Percentiles rank a stretch among this genome's conserved stretches.
Conservation (phyloP, 2,888 invertebrate genomes). For the Parelbella ahira region DNA sequence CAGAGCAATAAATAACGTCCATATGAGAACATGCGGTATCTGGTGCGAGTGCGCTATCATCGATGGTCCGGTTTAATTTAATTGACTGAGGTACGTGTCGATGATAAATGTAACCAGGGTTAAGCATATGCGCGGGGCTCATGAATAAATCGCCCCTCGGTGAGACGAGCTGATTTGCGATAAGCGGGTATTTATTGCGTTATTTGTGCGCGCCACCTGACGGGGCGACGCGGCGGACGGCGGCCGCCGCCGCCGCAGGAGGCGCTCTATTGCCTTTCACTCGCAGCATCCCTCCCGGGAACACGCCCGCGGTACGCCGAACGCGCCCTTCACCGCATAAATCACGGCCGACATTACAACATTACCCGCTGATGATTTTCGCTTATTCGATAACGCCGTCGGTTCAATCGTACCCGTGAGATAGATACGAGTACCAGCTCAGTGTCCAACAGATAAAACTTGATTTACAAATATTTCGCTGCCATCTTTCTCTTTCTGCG, state of each 20-base stretch:
- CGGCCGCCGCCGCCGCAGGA: constrained; percentile 59
- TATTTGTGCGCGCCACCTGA: constrained; percentile 68
- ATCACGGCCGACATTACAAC: constrained; percentile 53
- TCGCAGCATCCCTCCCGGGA: constrained; percentile 46
- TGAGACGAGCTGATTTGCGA: constrained; percentile 77
- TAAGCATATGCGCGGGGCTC: constrained; percentile 67
- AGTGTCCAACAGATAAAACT: constrained; percentile 13
- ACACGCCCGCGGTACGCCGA: constrained; percentile 36
- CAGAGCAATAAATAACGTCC: constrained; percentile 63
- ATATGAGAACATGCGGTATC: constrained; percentile 58
- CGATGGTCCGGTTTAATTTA: constrained; percentile 73
- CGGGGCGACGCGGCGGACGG: constrained; percentile 37
- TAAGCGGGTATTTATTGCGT: constrained; percentile 77
- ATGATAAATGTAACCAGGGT: constrained; percentile 75
- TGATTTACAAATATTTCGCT: constrained; percentile 16
- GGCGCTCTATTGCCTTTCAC: constrained; percentile 58
- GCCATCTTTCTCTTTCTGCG: too few relatives aligned
- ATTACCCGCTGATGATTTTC: constrained; percentile 56
- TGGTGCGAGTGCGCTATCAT: constrained; percentile 65
- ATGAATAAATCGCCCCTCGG: constrained; percentile 73
- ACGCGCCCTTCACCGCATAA: constrained; percentile 52
- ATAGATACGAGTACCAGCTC: too few relatives aligned
- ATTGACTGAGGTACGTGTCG: constrained; percentile 71
- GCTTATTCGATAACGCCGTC: constrained; percentile 40
- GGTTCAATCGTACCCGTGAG: constrained; percentile 6